Percentiles rank a stretch among this genome's conserved stretches.
Conservation (phyloP, 2,888 invertebrate genomes). For the Rosalia funebris region DNA sequence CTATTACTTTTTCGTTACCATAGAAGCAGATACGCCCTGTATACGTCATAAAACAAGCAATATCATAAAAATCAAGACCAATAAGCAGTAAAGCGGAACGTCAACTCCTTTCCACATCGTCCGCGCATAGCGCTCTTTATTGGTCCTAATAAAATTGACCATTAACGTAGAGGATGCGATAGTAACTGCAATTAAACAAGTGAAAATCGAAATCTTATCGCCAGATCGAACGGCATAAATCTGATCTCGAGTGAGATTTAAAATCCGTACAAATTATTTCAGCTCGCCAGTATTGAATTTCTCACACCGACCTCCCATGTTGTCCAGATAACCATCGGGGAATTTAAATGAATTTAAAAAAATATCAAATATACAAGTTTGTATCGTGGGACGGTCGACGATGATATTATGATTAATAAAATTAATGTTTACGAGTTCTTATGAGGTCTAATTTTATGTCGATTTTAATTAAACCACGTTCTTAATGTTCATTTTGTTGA, state of each 20-base stretch:
- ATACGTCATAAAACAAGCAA: neutral
- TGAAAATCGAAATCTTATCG: conserved; percentile 21
- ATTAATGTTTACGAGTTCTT: neutral
- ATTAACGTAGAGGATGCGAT: neutral
- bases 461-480: neutral
- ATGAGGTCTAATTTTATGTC: neutral
- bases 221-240: conserved; percentile 9
- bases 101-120: conserved; percentile 1
- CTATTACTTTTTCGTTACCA: too few relatives aligned
- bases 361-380: conserved; percentile 1
- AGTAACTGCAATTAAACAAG: conserved; percentile 9
- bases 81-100: conserved; percentile 1
- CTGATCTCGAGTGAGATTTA: conserved; percentile 15
- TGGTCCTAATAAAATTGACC: conserved; percentile 9
- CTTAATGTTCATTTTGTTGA: neutral
- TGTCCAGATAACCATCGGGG: conserved; percentile 10
- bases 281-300: conserved; percentile 9
- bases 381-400: neutral
- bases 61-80: conserved; percentile 7
- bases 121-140: conserved; percentile 1
- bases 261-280: conserved; percentile 22
- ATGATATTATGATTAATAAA: conserved; percentile 12
- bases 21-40: too few relatives aligned
- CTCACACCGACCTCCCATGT: conserved; percentile 22
- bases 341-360: conserved; percentile 16